These are phyloP conservation scores for Dione vanillae DNA, from an alignment of 2,888 invertebrate genomes.

Conservation along the genomic window DNA sequence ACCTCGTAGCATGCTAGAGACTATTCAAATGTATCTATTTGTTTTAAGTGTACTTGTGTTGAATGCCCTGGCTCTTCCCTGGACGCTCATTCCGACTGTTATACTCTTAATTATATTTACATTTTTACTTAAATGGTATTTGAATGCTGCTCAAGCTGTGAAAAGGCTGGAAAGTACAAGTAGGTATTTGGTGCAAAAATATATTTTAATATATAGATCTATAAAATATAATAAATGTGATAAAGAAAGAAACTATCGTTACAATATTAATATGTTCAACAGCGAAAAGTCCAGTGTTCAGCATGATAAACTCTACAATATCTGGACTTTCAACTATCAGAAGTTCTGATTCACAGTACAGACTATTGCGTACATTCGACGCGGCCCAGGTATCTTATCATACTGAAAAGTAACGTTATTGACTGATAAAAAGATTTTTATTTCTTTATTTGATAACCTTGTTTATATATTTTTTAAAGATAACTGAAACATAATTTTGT, in stretches of 20 bases:
- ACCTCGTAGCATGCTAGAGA: slow-evolving; percentile 87
- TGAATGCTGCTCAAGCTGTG: slow-evolving; percentile 89
- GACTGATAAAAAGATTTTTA: slow-evolving; percentile 4
- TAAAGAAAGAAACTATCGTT: background rate
- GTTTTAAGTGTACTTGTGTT: slow-evolving; percentile 67
- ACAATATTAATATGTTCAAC: slow-evolving; percentile 46
- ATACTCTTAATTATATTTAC: slow-evolving; percentile 83
- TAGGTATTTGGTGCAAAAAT: slow-evolving; percentile 61
- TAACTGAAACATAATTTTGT: background rate
- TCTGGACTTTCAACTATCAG: slow-evolving; percentile 90
- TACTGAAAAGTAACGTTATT: slow-evolving; percentile 13
- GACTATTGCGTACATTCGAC: slow-evolving; percentile 85
- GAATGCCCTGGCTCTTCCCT: slow-evolving; percentile 72
- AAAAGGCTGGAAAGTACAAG: slow-evolving; percentile 89
- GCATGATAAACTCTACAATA: slow-evolving; percentile 90
- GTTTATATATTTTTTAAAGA: background rate
- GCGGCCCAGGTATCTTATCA: slow-evolving; percentile 75
- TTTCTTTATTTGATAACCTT: background rate
- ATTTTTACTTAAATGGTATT: slow-evolving; percentile 86
- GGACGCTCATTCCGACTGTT: slow-evolving; percentile 72
- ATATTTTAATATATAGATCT: background rate
- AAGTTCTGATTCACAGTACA: slow-evolving; percentile 86
- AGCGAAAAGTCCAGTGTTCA: slow-evolving; percentile 92
- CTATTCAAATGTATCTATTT: slow-evolving; percentile 81
- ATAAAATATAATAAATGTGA: background rate